phyloP scores from a whole-genome alignment of 2,797 vertebrate genomes.

The Sebastes taczanowskii region DNA sequence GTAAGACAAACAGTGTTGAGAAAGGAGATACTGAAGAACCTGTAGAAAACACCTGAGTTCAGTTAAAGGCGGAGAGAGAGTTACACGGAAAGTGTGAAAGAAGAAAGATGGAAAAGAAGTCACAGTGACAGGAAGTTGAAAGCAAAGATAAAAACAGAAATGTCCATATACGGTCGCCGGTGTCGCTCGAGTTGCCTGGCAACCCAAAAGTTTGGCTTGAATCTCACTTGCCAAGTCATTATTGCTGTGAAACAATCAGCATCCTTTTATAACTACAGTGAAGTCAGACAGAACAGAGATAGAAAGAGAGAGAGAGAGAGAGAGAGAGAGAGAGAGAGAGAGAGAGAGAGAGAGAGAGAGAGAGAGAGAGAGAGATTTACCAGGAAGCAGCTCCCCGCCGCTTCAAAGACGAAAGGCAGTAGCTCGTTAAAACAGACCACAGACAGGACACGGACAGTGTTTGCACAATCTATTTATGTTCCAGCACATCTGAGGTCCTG shows the following conservation, averaged over 20 bases:
- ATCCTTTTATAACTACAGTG: constrained; percentile 52
- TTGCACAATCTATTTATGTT: constrained; percentile 9
- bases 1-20: background rate
- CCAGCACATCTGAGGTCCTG: background rate
- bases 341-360: background rate
- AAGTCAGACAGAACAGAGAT: constrained; percentile 20
- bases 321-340: too few species aligned
- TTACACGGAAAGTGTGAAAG: background rate
- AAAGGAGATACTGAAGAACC: background rate
- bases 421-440: constrained; percentile 37
- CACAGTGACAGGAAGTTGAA: constrained; percentile 26
- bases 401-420: constrained; percentile 21
- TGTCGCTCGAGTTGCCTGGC: constrained; percentile 62
- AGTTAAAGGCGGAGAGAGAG: background rate
- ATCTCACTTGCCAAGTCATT: constrained; percentile 54
- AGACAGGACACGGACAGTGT: constrained; percentile 5
- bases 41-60: constrained; percentile 5
- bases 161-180: constrained; percentile 37
- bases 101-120: constrained; percentile 17
- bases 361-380: background rate
- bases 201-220: constrained; percentile 66
- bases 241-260: constrained; percentile 64
- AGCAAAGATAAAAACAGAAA: constrained; percentile 46
- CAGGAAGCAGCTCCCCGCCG: background rate
- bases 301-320: background rate